A percentile compares a stretch with the other conserved stretches of the same genome.
phyloP scores from a whole-genome alignment of 2,113 vertebrate species.

The Sciurus niger region DNA sequence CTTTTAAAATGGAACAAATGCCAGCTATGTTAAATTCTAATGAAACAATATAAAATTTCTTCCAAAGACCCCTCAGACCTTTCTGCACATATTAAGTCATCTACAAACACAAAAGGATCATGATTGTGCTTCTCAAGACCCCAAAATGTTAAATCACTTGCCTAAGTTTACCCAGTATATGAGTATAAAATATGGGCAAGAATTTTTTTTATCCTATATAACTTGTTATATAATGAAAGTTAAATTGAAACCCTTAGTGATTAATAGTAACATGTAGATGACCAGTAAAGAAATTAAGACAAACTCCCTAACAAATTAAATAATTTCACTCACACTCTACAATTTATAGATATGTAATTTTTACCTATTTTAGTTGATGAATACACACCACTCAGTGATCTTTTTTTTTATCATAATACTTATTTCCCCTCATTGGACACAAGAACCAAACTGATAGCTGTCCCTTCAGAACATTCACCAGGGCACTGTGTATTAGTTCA shows the following conservation, averaged over 20 bases:
- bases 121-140: neutral
- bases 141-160: conserved; percentile 17
- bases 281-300: conserved; percentile 11
- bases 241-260: neutral
- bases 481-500: neutral
- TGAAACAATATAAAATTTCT: conserved; percentile 14
- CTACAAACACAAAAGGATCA: neutral
- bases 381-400: neutral
- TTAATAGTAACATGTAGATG: neutral
- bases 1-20: conserved; percentile 57
- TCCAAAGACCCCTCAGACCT: neutral
- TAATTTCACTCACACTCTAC: neutral
- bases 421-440: neutral
- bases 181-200: neutral
- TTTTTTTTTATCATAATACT: conserved; percentile 23
- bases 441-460: neutral
- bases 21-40: conserved; percentile 7
- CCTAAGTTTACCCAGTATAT: neutral
- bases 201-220: neutral
- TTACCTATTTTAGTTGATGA: conserved; percentile 1
- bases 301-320: neutral
- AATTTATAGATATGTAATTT: neutral
- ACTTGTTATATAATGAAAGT: neutral
- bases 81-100: conserved; percentile 1
- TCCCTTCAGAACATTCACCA: neutral